Base-by-base conservation (phyloP, 2,888 invertebrate species). In the Melinaea menophilus region DNA sequence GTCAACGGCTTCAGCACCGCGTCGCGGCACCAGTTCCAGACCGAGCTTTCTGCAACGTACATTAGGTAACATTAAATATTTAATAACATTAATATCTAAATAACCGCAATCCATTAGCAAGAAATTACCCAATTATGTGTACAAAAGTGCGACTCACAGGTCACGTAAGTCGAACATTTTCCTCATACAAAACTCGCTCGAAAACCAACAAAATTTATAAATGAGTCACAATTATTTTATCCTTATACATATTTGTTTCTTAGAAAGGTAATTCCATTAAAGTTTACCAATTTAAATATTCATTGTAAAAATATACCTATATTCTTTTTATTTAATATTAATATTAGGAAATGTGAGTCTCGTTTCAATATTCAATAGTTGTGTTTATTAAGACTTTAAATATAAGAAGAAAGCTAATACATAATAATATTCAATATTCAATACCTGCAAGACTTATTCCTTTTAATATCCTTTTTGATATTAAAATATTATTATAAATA, bases 1-100 rank as follows among this genome's bases (percentile, higher is more conserved):
- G 80, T 98, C 97, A 47, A 98, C 97, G 82, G 97, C 97, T 78
- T 97, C 94, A 35, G 96, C 95, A 45, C 97, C 96, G 70, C 95
- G 94, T 35, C 98, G 93, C 0, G 98, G 98, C 34, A 98, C 98
- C 79, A 98, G 86, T 86, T 98, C 98, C 79, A 98, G 85, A 0
- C 96, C 96, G 59, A 98, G 92, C 92, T 97, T 97, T 82, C 98
- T 98, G 92, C 51, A 81, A 85, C 34, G 45, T 63, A 60, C 46
- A 41, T 41, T 41, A 37, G 31, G n/a, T 22, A 9, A 51, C 47
- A 51, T 55, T 22, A 41, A 34, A 11, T n/a, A 45, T 59, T n/a
- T 46, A 45, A 22, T n/a, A 54, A 12, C 55, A 34, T 4, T 35
- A 33, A 46, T 41, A 37, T 37, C 22, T 22, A 22, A 22, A 22